Evolutionary conservation across 1,140 invertebrate genomes (phyloP).

Genomic region (Scylla paramamosain): DNA sequence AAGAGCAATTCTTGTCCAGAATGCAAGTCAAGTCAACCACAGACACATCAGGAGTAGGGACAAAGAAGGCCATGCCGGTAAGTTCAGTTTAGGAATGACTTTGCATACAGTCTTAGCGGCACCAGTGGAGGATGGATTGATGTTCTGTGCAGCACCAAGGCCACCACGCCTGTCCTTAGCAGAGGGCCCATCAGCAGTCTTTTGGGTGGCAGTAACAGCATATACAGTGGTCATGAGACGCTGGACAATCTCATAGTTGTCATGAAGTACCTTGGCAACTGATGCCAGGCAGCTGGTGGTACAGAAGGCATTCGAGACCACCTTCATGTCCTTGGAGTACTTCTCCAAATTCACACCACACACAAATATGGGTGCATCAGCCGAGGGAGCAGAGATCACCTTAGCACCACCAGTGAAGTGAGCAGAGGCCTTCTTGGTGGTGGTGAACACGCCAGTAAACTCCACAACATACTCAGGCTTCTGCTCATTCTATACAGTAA

Average conservation of each 20-base stretch:
- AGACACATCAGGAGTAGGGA: constrained; percentile 97
- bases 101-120: constrained; percentile 99
- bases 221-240: constrained; percentile 99
- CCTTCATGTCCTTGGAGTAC: constrained; percentile 90
- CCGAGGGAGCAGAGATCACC: constrained; percentile 97
- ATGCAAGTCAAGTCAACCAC: constrained; percentile 97
- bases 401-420: constrained; percentile 96
- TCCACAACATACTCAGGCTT: constrained; percentile 98
- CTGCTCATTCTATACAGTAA: constrained; percentile 90
- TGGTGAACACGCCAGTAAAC: constrained; percentile 98
- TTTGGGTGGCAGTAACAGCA: constrained; percentile 98
- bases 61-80: constrained; percentile 99
- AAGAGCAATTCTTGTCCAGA: constrained; percentile 85
- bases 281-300: constrained; percentile 99
- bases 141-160: constrained; percentile 96
- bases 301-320: constrained; percentile 99
- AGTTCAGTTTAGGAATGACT: constrained; percentile 98
- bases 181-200: constrained; percentile 98
- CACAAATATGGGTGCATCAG: constrained; percentile 99
- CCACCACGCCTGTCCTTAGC: constrained; percentile 98
- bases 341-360: constrained; percentile 96
- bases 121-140: constrained; percentile 99
- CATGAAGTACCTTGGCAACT: constrained; percentile 96
- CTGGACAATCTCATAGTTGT: constrained; percentile 97
- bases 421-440: constrained; percentile 91